Base-by-base conservation (phyloP, 2,888 invertebrate genomes). In the Drosophila ezoana region DNA sequence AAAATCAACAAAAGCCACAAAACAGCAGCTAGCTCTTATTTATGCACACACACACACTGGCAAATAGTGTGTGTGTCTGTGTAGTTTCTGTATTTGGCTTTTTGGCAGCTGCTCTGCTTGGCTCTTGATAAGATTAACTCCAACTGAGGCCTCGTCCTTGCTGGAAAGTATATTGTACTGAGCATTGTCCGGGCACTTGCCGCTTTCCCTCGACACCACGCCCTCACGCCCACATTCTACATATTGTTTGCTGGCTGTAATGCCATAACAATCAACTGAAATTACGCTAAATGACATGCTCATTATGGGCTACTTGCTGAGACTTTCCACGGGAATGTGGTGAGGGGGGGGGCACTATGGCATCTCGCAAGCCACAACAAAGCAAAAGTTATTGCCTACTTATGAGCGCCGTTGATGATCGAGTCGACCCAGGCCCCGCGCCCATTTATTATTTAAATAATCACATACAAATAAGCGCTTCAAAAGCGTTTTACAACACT, bases 231-330 rank as follows among this genome's bases (percentile, higher is more conserved):
- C 28, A 8, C 8, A 8, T 28, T 28, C 28, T 28, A 51, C 23
- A 51, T 51, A 35, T 16, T 43, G 51, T 52, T 48, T 48, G 56
- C 47, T 84, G 64, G 73, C 64, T 68, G 82, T 88, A 87, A 86
- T 86, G 65, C 86, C 83, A 83, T 83, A 83, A 83, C 88, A 88
- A 83, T 83, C 86, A 86, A 77, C 61, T 72, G 64, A 88, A 83
- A 83, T 83, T 83, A 83, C 88, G 77, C 77, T 88, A 86, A 83
- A 88, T 88, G 83, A 83, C 88, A 86, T 80, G 88, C 88, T 83
- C 83, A 86, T 83, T 83, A 83, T 77, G 54, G 77, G 72, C 68
- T 70, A 64, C 68, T 67, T 72, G 78, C 58, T 51, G 60, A 60
- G 44, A 33, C 38, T 60, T 61, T 54, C 41, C 18, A 18, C 41